Conservation (phyloP, 2,113 vertebrate genomes). For the Hippoglossus stenolepis region DNA sequence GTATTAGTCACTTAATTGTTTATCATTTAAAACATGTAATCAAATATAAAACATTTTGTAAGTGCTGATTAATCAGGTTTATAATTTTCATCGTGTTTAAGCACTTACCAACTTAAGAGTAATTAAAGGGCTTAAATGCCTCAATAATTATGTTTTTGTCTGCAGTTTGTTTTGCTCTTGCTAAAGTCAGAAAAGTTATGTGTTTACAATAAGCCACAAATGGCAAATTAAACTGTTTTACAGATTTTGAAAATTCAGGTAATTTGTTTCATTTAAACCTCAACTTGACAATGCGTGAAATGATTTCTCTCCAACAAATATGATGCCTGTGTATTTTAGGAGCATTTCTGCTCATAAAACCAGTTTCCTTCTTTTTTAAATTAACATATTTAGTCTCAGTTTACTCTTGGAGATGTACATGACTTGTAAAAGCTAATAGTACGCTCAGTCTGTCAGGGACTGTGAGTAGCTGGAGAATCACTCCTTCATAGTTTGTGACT, state of each 20-base stretch:
- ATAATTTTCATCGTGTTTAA: background rate
- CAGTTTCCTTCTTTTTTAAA: background rate
- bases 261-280: conserved; percentile 2
- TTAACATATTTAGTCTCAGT: background rate
- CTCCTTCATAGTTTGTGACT: background rate
- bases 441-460: background rate
- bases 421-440: conserved; percentile 19
- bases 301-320: background rate
- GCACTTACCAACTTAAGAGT: background rate
- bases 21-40: background rate
- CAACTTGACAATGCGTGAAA: conserved; percentile 12
- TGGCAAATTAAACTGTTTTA: no score
- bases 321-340: background rate
- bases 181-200: no score
- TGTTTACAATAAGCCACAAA: no score
- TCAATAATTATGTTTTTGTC: background rate
- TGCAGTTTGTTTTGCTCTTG: background rate
- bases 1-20: background rate
- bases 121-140: background rate
- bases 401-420: background rate
- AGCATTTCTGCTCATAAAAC: background rate
- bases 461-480: conserved; percentile 7
- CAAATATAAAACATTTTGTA: background rate
- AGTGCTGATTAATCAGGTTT: background rate
- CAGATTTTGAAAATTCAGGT: background rate